Conservation (phyloP, 2,797 vertebrate genomes). For the Alfaro cultratus region DNA sequence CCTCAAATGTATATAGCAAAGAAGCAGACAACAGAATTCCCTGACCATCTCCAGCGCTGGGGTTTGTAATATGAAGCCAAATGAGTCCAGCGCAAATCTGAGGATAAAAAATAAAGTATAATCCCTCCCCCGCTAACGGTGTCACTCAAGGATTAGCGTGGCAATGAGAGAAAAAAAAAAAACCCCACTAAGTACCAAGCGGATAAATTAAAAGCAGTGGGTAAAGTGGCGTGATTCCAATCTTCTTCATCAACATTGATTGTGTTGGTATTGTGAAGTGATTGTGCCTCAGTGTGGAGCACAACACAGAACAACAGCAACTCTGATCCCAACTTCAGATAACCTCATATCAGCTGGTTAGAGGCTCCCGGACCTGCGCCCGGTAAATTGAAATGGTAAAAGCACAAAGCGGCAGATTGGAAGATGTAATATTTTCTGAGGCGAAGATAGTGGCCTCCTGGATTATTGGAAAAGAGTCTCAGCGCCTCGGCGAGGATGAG, state of each 20-base stretch:
- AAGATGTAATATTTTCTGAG: conserved; percentile 35
- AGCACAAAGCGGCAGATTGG: conserved; percentile 28
- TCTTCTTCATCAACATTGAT: conserved; percentile 28
- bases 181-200: conserved; percentile 63
- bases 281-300: conserved; percentile 14
- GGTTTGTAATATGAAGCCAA: conserved; percentile 41
- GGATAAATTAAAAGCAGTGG: conserved; percentile 64
- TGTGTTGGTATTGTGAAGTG: conserved; percentile 18
- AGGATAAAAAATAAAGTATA: conserved; percentile 75
- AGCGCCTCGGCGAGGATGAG: conserved; percentile 39
- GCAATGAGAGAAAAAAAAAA: conserved; percentile 13
- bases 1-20: conserved; percentile 25
- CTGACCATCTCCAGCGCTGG: conserved; percentile 31
- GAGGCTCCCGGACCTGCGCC: conserved; percentile 25
- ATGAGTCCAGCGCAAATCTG: conserved; percentile 57
- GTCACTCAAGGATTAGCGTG: conserved; percentile 81
- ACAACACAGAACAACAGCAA: conserved; percentile 29
- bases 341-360: conserved; percentile 28
- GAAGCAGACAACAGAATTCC: conserved; percentile 43
- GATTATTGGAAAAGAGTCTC: conserved; percentile 55
- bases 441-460: conserved; percentile 51
- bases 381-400: conserved; percentile 32
- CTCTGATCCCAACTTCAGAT: conserved; percentile 54
- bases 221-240: conserved; percentile 41
- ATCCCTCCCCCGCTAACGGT: conserved; percentile 76